Evolutionary conservation across 2,113 vertebrate genomes (phyloP).

Genomic region (Aix galericulata): DNA sequence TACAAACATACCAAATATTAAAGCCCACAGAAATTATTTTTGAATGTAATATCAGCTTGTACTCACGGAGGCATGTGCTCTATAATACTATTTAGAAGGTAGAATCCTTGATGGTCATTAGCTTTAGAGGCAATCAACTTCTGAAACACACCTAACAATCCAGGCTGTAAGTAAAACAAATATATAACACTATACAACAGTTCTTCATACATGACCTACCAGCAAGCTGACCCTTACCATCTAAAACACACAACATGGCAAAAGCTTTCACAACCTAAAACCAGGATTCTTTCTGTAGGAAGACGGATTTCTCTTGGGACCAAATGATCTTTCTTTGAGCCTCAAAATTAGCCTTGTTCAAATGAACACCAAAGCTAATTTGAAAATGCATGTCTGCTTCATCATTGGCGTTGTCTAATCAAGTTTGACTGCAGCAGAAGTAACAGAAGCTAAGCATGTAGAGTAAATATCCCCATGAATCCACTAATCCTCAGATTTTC

Average conservation of each 20-base stretch:
- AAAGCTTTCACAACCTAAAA: neutral
- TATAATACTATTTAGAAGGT: constrained; percentile 95
- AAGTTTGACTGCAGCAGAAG: neutral
- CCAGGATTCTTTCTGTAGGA: neutral
- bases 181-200: neutral
- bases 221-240: neutral
- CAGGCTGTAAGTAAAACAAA: constrained; percentile 82
- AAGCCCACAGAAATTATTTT: neutral
- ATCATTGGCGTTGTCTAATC: neutral
- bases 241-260: neutral
- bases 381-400: neutral
- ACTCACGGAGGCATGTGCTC: constrained; percentile 97
- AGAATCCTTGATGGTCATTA: constrained; percentile 98
- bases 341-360: neutral
- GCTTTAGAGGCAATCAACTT: constrained; percentile 98
- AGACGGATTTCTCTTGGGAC: neutral
- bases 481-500: neutral
- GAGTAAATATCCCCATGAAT: neutral
- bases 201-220: neutral
- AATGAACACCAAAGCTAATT: neutral
- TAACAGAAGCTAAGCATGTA: neutral
- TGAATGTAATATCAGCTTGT: neutral
- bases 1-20: neutral
- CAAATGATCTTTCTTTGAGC: neutral
- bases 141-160: constrained; percentile 95